Evolutionary conservation across 2,888 invertebrate genomes (phyloP).

Genomic region (Phaonia tiefii): DNA sequence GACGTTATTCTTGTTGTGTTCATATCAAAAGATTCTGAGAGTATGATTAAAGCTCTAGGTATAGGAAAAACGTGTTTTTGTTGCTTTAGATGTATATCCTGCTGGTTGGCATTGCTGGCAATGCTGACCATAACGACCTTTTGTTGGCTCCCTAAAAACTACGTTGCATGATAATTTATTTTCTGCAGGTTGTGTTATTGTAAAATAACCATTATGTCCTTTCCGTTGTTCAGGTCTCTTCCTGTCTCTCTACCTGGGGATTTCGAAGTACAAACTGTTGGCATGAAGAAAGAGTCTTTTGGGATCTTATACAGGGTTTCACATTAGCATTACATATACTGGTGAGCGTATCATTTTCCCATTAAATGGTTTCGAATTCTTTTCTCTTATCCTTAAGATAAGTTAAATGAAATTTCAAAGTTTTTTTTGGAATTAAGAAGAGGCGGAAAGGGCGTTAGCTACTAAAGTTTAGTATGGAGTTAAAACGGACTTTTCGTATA

Average conservation of each 20-base stretch:
- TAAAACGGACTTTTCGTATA: too few relatives aligned
- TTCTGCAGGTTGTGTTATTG: constrained; percentile 15
- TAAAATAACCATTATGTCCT: not conserved
- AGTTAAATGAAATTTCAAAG: too few relatives aligned
- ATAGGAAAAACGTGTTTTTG: constrained; percentile 1
- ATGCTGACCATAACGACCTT: not conserved
- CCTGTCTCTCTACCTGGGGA: not conserved
- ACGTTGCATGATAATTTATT: not conserved
- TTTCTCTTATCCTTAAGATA: too few relatives aligned
- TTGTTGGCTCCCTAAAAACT: too few relatives aligned
- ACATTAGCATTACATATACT: not conserved
- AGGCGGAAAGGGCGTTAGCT: too few relatives aligned
- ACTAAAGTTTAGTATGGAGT: too few relatives aligned
- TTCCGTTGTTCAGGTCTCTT: too few relatives aligned
- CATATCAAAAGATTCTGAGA: constrained; percentile 20
- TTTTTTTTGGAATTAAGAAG: too few relatives aligned
- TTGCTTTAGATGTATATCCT: not conserved
- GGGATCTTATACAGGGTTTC: constrained; percentile 13
- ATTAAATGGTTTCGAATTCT: too few relatives aligned
- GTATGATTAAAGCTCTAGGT: constrained; percentile 18
- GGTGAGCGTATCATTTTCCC: too few relatives aligned
- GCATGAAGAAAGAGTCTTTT: not conserved
- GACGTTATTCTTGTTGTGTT: not conserved
- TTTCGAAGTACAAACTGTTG: not conserved
- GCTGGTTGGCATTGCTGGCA: not conserved